Evolutionary conservation across 1,140 invertebrate genomes (phyloP), one percentile per base, ranked within the genome.

Genomic region (Drosophila burlai): DNA sequence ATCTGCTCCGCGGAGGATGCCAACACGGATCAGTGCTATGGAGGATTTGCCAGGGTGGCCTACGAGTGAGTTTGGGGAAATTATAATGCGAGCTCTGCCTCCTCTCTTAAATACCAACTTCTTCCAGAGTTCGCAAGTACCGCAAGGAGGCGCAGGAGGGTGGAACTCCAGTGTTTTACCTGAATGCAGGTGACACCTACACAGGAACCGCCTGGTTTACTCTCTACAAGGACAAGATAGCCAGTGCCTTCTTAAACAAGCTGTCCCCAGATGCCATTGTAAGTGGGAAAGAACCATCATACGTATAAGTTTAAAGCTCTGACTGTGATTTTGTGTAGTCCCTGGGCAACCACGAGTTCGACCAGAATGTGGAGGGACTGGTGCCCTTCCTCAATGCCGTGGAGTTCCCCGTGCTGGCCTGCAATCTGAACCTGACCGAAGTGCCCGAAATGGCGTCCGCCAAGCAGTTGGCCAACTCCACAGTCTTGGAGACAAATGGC

Each of bases 271-370:
- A 98, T 87, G 97, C 95, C 8, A 96, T 97, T 94, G 97, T 98
- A 94, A 96, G 95, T 94, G 87, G 13, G 0, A 10, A n/a, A 34
- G 8, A 24, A 21, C 1, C 0, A 16, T 38, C 9, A 4, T 9
- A 15, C 1, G 1, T 2, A 21, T 21, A 24, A 46, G 0, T 43
- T 42, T 9, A 0, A 18, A 4, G 2, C 10, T 18, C 11, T 13
- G n/a, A 52, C 11, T 34, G 3, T 7, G 0, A 13, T 2, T 24
- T 13, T 92, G 94, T 94, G 58, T 93, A 98, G 97, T 96, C 96
- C n/a, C 93, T 99, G 59, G 98, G 98, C 26, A 99, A 99, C 89
- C 98, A 99, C 84, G 98, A 99, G 93, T 98, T 99, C 85, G 98
- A 99, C 91, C 95, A 97, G 61, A 96, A 96, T 1, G 93, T 97